Percentiles rank a stretch among this genome's conserved stretches.
Conservation (phyloP, 2,113 vertebrate species). For the Platysternon megacephalum region DNA sequence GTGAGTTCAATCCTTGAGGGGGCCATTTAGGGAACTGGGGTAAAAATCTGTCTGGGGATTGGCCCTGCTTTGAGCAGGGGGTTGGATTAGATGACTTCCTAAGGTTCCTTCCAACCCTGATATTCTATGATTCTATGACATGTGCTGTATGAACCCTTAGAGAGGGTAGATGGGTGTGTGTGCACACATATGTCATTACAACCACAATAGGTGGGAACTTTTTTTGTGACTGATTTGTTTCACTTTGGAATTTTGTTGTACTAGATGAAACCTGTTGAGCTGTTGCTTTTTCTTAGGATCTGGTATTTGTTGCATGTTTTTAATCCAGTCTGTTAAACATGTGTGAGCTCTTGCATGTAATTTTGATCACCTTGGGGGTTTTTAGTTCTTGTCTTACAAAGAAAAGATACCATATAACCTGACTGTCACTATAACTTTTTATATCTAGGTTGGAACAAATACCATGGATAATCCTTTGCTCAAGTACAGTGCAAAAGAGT, state of each 20-base stretch:
- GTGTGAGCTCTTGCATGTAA: rapidly evolving
- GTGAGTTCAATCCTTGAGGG: too few relatives aligned
- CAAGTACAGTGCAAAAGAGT: slow-evolving; percentile 98
- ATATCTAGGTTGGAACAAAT: slow-evolving; percentile 89
- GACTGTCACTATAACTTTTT: rapidly evolving
- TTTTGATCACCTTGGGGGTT: not conserved
- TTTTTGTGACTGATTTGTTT: not conserved
- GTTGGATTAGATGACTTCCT: too few relatives aligned
- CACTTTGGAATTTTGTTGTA: not conserved
- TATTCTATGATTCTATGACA: too few relatives aligned
- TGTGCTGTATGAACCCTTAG: not conserved
- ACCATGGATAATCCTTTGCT: slow-evolving; percentile 98
- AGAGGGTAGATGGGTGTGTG: not conserved
- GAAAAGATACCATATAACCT: rapidly evolving
- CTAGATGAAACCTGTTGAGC: not conserved
- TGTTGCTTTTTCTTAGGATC: rapidly evolving
- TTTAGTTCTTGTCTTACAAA: not conserved
- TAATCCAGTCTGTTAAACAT: not conserved
- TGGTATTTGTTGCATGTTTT: rapidly evolving
- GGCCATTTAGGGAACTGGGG: too few relatives aligned
- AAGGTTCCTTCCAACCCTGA: too few relatives aligned
- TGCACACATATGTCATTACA: not conserved
- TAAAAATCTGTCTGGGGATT: too few relatives aligned
- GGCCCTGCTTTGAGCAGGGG: too few relatives aligned
- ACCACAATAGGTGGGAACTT: not conserved